These are phyloP conservation scores for Lordiphosa fenestrarum DNA, from an alignment of 2,888 invertebrate species.

Conservation along the genomic window DNA sequence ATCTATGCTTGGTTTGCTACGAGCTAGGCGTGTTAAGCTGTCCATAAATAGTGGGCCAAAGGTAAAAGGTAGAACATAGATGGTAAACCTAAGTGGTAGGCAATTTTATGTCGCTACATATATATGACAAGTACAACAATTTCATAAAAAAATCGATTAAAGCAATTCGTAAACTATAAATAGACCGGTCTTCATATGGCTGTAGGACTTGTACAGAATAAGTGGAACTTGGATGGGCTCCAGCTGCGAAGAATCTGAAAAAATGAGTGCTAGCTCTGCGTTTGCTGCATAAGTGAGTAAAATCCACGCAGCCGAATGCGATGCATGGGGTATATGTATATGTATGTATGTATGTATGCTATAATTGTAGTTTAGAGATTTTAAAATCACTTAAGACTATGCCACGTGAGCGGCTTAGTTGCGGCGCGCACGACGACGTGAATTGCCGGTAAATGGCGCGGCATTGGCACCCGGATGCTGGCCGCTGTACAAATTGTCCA, in stretches of 20 bases:
- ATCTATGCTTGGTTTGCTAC: constrained; percentile 49
- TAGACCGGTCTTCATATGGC: constrained; percentile 16
- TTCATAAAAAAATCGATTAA: constrained; percentile 16
- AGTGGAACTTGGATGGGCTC: neutral
- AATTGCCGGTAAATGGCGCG: constrained; percentile 66
- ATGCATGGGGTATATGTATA: constrained; percentile 25
- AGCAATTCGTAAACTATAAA: constrained; percentile 24
- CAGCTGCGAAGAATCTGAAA: constrained; percentile 17
- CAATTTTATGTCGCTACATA: constrained; percentile 20
- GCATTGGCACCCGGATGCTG: constrained; percentile 78
- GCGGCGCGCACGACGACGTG: constrained; percentile 78
- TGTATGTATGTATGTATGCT: constrained; percentile 21
- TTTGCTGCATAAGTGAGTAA: constrained; percentile 25
- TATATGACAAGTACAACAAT: constrained; percentile 23
- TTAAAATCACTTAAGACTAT: constrained; percentile 58
- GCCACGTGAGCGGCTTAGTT: constrained; percentile 58
- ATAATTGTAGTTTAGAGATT: constrained; percentile 60
- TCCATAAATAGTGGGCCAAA: constrained; percentile 49
- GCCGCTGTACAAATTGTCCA: constrained; percentile 80
- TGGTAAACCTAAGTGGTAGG: constrained; percentile 46
- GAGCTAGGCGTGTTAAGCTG: constrained; percentile 64
- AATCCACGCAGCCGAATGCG: constrained; percentile 31
- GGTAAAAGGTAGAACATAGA: constrained; percentile 47
- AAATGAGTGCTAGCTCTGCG: constrained; percentile 37
- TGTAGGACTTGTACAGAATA: constrained; percentile 7